Base-by-base conservation (phyloP, 2,888 invertebrate species). In the Watsonalla binaria region DNA sequence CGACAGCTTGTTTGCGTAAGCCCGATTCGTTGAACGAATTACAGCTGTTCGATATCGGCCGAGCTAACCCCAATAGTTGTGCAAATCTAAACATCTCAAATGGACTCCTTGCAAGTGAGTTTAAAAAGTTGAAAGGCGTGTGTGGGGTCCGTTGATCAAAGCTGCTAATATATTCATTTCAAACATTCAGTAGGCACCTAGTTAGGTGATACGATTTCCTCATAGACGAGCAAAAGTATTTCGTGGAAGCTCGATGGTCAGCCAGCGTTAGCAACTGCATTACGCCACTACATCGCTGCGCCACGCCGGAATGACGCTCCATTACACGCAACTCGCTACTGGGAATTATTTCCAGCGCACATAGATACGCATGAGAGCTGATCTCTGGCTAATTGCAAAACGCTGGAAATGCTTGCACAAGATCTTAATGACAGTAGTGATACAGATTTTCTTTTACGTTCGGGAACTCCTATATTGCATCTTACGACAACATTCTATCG, bases 1-100 rank as follows among this genome's bases (percentile, higher is more conserved):
- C 76, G 80, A 80, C 80, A 81, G 72, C 72, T 80, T 86, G 86
- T 88, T 86, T 86, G 86, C 78, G 66, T 76, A 74, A 79, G 70
- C 74, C 54, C 61, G 67, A 70, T 86, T 83, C 81, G 68, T 62
- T 73, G 84, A 84, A 86, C 78, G 67, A 72, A 77, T 76, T 70
- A 74, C 85, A 85, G 80, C 85, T 82, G 86, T 66, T 70, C 57
- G 70, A 69, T 66, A 66, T 66, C 59, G 24, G 24, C 24, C 24
- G 62, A 59, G 60, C 68, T 70, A 66, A 61, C 61, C 62, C 66
- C 67, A 73, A 71, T 24, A 24, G 2, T 60, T 61, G 62, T 61
- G 55, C 54, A 58, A 61, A 76, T 74, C 64, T 72, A 78, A 76
- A 79, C 68, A 78, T 76, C 72, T 63, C 62, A 63, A 60, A 65